Percentiles rank a stretch among this genome's conserved stretches.
Evolutionary conservation across 1,140 invertebrate species (phyloP).

Genomic region (Thaumatotibia leucotreta): DNA sequence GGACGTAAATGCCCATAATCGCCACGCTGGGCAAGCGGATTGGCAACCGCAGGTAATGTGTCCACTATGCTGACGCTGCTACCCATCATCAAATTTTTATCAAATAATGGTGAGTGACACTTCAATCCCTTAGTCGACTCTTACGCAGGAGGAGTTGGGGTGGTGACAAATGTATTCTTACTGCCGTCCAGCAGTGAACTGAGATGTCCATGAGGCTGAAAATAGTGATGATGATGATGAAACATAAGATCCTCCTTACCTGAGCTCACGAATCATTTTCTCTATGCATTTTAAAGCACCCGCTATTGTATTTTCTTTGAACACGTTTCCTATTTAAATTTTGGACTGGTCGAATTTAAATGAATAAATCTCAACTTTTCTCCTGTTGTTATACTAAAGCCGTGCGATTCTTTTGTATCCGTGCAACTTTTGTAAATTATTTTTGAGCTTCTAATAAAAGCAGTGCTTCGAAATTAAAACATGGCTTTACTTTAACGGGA

Average conservation of each 20-base stretch:
- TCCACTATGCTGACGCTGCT: too few species aligned
- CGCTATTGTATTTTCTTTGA: constrained; percentile 22
- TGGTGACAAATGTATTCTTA: too few species aligned
- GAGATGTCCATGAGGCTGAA: too few species aligned
- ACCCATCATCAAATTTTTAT: too few species aligned
- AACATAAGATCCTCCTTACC: neutral
- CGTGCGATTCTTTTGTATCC: constrained; percentile 6
- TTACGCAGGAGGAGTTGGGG: too few species aligned
- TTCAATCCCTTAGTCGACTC: too few species aligned
- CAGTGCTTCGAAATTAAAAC: neutral
- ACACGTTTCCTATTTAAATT: constrained; percentile 21
- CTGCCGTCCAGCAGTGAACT: too few species aligned
- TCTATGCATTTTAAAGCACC: constrained; percentile 20
- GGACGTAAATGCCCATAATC: too few species aligned
- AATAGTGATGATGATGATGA: too few species aligned
- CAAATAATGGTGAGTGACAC: too few species aligned
- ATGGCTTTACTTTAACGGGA: neutral
- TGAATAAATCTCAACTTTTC: constrained; percentile 12
- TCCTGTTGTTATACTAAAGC: constrained; percentile 1
- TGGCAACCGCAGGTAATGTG: too few species aligned
- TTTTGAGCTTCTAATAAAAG: neutral
- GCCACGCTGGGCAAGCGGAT: too few species aligned
- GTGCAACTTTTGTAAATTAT: constrained; percentile 6
- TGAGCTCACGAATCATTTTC: neutral
- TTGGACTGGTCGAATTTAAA: constrained; percentile 9